Conservation (phyloP, 2,113 vertebrate genomes). For the Melanotaenia duboulayi region DNA sequence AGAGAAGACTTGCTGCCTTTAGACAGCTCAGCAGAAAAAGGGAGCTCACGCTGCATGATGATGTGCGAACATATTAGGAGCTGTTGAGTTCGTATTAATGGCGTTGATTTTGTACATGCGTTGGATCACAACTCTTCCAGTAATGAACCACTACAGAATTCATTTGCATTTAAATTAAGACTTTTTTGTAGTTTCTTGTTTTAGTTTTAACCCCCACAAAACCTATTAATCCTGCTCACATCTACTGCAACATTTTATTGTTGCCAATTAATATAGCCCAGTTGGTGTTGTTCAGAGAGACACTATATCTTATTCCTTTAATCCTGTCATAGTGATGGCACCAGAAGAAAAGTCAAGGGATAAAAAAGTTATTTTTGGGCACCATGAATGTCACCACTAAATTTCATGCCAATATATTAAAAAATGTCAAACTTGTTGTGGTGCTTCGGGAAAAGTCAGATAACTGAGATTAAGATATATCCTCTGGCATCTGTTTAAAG, state of each 20-base stretch:
- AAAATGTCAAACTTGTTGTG: neutral
- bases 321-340: neutral
- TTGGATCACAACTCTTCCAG: neutral
- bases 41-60: neutral
- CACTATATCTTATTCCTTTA: neutral
- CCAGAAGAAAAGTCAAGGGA: neutral
- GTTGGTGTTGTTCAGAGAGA: neutral
- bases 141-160: neutral
- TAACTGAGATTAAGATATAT: neutral
- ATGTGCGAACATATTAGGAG: neutral
- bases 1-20: neutral
- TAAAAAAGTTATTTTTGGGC: neutral
- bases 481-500: neutral
- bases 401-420: slow-evolving; percentile 5
- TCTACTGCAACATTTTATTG: neutral
- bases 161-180: neutral
- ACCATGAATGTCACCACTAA: neutral
- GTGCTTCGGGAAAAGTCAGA: neutral
- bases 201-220: neutral
- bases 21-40: neutral
- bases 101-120: neutral
- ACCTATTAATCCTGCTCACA: neutral
- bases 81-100: neutral
- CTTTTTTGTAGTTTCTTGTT: neutral
- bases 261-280: neutral